Percentiles rank a stretch among this genome's conserved stretches.
Conservation (phyloP, 1,140 invertebrate species). For the Halictus rubicundus region DNA sequence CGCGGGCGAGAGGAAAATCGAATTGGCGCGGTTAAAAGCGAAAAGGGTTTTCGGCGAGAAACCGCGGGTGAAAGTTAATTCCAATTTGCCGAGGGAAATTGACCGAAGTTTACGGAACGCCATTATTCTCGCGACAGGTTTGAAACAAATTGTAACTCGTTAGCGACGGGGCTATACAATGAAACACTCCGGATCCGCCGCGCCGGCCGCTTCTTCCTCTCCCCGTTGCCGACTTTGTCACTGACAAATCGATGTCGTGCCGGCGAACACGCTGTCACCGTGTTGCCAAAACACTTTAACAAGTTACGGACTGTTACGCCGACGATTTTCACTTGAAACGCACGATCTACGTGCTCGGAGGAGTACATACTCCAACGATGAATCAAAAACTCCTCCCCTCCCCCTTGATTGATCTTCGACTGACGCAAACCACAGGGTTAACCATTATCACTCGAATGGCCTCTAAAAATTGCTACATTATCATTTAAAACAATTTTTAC, state of each 20-base stretch:
- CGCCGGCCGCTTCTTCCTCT: constrained; percentile 3
- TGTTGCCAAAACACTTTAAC: constrained; percentile 68
- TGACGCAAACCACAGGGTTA: too few relatives aligned
- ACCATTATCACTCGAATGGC: too few relatives aligned
- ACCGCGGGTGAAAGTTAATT: constrained; percentile 44
- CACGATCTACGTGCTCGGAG: neutral
- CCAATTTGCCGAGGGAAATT: constrained; percentile 49
- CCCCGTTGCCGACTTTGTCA: constrained; percentile 50
- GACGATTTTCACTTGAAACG: neutral
- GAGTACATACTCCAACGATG: neutral
- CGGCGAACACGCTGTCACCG: constrained; percentile 57
- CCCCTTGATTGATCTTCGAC: neutral
- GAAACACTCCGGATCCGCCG: constrained; percentile 33
- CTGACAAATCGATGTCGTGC: constrained; percentile 68
- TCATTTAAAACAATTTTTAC: too few relatives aligned
- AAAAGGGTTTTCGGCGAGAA: constrained; percentile 45
- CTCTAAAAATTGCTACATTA: too few relatives aligned
- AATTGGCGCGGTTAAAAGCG: constrained; percentile 40
- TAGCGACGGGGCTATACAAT: constrained; percentile 57
- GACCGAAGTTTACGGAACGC: constrained; percentile 41
- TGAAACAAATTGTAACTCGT: constrained; percentile 59
- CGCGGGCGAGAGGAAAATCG: constrained; percentile 15
- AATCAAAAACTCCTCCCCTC: neutral
- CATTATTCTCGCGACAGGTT: constrained; percentile 52
- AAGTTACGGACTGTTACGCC: constrained; percentile 25